Percentiles rank a stretch among this genome's conserved stretches.
Conservation (phyloP, 2,888 invertebrate species). For the Ceraclea dissimilis region DNA sequence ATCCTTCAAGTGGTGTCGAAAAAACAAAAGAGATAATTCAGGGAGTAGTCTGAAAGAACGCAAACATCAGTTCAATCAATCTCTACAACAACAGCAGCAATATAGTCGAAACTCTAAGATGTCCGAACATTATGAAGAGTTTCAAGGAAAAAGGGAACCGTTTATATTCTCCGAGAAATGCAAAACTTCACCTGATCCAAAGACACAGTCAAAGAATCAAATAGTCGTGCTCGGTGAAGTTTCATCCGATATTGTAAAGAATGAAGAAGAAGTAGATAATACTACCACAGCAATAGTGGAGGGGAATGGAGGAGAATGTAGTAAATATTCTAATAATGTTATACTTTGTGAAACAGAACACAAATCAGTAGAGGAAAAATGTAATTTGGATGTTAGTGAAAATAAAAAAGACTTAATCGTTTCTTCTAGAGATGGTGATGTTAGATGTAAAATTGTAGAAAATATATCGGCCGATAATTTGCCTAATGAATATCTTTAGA, state of each 20-base stretch:
- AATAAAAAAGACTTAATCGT: conserved; percentile 1
- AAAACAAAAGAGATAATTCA: conserved; percentile 5
- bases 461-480: not conserved
- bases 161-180: conserved; percentile 17
- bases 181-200: conserved; percentile 20
- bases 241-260: conserved; percentile 6
- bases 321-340: not conserved
- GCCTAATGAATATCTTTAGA: not conserved
- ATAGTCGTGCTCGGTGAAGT: conserved; percentile 16
- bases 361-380: not conserved
- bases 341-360: not conserved
- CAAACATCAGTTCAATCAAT: conserved; percentile 24
- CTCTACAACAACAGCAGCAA: conserved; percentile 17
- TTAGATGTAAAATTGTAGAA: not conserved
- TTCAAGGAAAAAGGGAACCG: conserved; percentile 14
- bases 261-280: not conserved
- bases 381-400: not conserved
- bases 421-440: not conserved
- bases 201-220: conserved; percentile 18
- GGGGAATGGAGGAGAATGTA: not conserved
- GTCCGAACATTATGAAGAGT: conserved; percentile 18
- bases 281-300: not conserved
- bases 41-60: conserved; percentile 21
- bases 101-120: conserved; percentile 14
- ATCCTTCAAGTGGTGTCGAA: conserved; percentile 22